A percentile compares a stretch with the other conserved stretches of the same genome.
Conservation (phyloP, 2,797 vertebrate species). For the Australoheros facetus region DNA sequence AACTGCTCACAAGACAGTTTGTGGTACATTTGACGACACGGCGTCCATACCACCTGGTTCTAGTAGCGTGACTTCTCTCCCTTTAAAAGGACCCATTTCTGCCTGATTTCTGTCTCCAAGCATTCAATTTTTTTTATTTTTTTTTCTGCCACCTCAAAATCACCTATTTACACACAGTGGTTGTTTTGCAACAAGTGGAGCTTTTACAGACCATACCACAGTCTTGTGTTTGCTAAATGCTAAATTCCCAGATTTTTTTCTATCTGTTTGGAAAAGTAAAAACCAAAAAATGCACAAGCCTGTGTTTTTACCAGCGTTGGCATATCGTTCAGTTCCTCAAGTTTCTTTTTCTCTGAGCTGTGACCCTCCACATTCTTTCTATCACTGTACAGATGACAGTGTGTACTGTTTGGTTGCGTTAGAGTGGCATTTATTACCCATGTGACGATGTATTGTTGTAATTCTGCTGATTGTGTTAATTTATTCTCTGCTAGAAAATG, state of each 20-base stretch:
- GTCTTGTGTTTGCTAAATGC: neutral
- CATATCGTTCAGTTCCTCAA: neutral
- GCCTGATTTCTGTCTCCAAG: neutral
- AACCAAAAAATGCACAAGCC: neutral
- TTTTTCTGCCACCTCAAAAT: neutral
- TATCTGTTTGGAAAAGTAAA: neutral
- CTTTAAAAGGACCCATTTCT: neutral
- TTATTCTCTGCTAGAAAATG: conserved; percentile 57
- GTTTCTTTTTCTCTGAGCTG: conserved; percentile 12
- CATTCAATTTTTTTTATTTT: neutral
- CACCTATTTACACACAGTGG: neutral
- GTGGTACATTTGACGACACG: neutral
- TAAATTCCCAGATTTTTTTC: neutral
- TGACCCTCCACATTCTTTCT: conserved; percentile 28
- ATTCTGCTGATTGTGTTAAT: conserved; percentile 66
- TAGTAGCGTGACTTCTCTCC: neutral
- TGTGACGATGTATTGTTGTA: conserved; percentile 41
- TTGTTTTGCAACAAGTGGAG: neutral
- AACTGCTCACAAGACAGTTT: neutral
- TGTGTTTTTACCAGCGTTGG: neutral
- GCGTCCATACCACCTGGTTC: neutral
- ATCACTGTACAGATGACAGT: conserved; percentile 34
- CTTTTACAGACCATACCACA: neutral
- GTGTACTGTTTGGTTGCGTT: conserved; percentile 14
- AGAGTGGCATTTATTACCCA: conserved; percentile 22